Base-by-base conservation (phyloP, 2,888 invertebrate genomes). In the Aphidius colemani region DNA sequence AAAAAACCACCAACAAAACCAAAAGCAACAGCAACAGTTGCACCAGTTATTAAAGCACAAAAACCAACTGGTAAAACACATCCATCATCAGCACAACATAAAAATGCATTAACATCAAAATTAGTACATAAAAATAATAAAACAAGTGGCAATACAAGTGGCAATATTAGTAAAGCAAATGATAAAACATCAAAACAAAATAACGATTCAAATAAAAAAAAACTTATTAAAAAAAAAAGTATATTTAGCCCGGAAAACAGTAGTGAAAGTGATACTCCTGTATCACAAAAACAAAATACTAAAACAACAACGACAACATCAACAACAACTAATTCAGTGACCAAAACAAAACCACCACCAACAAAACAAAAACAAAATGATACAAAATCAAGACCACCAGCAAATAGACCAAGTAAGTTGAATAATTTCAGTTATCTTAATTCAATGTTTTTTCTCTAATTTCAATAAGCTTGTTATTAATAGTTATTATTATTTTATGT, bases 241-340 rank as follows among this genome's bases (percentile, higher is more conserved):
- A 93, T 93, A 74, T 93, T 93, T 75, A 93, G 93, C 61, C 92
- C 93, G 0, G 92, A 91, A 71, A 92, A 92, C 69, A 88, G 88
- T 69, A 88, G 88, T n/a, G 89, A 88, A 73, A 88, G 88, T 69
- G 85, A 86, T 66, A 78, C 76, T 58, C 80, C 83, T 13, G 75
- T 81, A 50, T 79, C 83, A 9, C 76, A 82, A 3, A 86, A 86
- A 74, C 67, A 82, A 13, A 80, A 74, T 45, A 75, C 81, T 6
- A 78, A 82, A 66, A 85, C 85, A 70, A 75, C 78, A 49, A 30
- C 13, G 2, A 18, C 13, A 18, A 18, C 13, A 18, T 18, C 13
- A 18, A 2, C 13, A 18, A 74, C 79, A 59, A 78, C n/a, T n/a
- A n/a, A 75, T 46, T 81, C 72, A 74, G 70, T 79, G 18, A 71